phyloP scores from a whole-genome alignment of 1,140 invertebrate genomes.

The Drosophila arizonae region DNA sequence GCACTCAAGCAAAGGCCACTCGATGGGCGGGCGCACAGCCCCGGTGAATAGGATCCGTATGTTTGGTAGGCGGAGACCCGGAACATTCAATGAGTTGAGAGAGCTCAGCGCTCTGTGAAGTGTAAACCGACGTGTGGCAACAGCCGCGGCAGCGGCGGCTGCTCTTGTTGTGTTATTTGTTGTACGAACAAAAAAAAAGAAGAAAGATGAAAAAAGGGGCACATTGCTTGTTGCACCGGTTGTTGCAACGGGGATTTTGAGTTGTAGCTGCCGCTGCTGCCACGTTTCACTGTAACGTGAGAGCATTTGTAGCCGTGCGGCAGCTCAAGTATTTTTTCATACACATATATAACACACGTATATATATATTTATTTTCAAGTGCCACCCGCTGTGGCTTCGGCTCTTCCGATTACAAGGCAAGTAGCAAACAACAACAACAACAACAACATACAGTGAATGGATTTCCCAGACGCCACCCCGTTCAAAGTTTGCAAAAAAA shows the following conservation, averaged over 20 bases:
- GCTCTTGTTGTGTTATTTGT: no score
- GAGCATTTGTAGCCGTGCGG: conserved; percentile 63
- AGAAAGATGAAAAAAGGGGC: neutral
- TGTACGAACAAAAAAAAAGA: no score
- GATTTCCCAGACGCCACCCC: conserved; percentile 69
- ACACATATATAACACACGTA: no score
- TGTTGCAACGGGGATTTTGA: conserved; percentile 17
- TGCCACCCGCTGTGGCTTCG: conserved; percentile 65
- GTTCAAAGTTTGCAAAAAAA: conserved; percentile 27
- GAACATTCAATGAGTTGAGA: conserved; percentile 1
- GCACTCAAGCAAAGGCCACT: conserved; percentile 36
- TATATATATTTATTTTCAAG: conserved; percentile 39
- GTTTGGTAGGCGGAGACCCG: conserved; percentile 58
- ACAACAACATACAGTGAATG: conserved; percentile 19
- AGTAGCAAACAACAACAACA: conserved; percentile 43
- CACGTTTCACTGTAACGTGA: conserved; percentile 71
- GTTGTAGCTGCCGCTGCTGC: conserved; percentile 12
- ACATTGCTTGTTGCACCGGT: conserved; percentile 12
- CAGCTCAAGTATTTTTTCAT: conserved; percentile 21
- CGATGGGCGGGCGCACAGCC: conserved; percentile 32
- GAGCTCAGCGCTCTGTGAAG: conserved; percentile 53
- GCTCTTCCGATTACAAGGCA: conserved; percentile 74
- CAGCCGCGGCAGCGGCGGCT: conserved; percentile 12
- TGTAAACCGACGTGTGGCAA: conserved; percentile 68
- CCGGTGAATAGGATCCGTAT: conserved; percentile 45